phyloP scores from a whole-genome alignment of 30 jellyfish, hydroid and myxozoan species.

The Mastigias papua region DNA sequence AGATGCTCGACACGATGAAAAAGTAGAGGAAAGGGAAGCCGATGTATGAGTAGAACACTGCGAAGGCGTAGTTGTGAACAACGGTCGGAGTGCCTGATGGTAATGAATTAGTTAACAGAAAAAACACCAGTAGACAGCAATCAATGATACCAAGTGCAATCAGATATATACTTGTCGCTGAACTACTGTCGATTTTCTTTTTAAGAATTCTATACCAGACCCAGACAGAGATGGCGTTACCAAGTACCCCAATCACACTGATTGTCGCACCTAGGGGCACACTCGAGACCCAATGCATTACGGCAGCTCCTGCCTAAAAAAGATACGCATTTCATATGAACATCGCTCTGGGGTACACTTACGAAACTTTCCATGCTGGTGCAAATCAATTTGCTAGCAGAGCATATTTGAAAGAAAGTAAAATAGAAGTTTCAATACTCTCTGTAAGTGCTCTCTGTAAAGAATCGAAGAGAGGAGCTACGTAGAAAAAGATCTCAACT shows the following conservation, averaged over 20 bases:
- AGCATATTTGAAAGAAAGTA: too few species aligned
- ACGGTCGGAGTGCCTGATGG: constrained; percentile 53
- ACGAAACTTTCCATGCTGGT: too few species aligned
- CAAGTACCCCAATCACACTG: constrained; percentile 71
- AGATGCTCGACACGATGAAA: constrained; percentile 81
- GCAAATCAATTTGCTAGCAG: too few species aligned
- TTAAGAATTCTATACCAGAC: constrained; percentile 72
- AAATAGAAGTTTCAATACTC: too few species aligned
- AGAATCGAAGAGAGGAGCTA: too few species aligned
- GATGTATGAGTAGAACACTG: constrained; percentile 66
- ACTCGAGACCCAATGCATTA: constrained; percentile 81
- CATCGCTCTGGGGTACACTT: too few species aligned
- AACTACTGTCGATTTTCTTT: constrained; percentile 31
- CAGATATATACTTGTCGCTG: constrained; percentile 69
- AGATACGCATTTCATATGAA: neutral
- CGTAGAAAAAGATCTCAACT: too few species aligned
- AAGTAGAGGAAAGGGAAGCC: constrained; percentile 79
- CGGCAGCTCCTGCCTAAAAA: constrained; percentile 36
- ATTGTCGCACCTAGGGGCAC: constrained; percentile 81
- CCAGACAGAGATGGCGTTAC: constrained; percentile 70
- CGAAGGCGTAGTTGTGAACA: constrained; percentile 49
- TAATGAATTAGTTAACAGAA: constrained; percentile 62
- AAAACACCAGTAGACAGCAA: constrained; percentile 67
- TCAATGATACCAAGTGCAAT: constrained; percentile 77
- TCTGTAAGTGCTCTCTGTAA: too few species aligned